Evolutionary conservation across 1,140 invertebrate genomes (phyloP).

Genomic region (Latrodectus geometricus): DNA sequence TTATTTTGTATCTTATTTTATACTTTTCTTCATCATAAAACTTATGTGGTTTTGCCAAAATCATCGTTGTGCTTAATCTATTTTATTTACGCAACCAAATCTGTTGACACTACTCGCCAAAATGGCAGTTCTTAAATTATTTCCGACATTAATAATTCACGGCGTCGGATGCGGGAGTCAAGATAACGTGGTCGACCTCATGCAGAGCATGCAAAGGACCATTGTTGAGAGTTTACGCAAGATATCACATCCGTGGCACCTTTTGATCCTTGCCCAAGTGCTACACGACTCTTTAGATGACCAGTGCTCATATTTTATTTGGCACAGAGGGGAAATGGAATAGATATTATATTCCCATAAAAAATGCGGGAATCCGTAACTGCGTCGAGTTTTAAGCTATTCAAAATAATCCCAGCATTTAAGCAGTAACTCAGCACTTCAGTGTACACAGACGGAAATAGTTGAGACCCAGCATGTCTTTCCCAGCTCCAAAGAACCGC

Average conservation of each 20-base stretch:
- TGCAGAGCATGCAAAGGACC: not conserved
- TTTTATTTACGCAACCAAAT: not conserved
- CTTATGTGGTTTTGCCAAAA: too few species aligned
- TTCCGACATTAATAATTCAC: not conserved
- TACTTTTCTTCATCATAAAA: too few species aligned
- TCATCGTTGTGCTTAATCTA: not conserved
- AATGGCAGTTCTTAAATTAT: not conserved
- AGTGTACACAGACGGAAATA: slow-evolving; percentile 47
- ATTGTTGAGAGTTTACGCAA: not conserved
- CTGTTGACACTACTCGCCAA: not conserved
- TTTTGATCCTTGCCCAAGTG: not conserved
- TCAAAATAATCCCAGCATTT: slow-evolving; percentile 44
- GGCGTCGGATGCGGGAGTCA: not conserved
- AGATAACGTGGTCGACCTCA: not conserved
- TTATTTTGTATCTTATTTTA: too few species aligned
- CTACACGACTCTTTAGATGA: slow-evolving; percentile 7
- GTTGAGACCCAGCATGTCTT: slow-evolving; percentile 33
- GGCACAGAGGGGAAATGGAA: too few species aligned
- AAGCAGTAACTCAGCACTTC: slow-evolving; percentile 41
- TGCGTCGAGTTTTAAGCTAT: slow-evolving; percentile 20
- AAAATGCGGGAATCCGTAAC: not conserved
- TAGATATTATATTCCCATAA: not conserved
- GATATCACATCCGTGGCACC: not conserved
- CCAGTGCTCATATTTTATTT: not conserved
- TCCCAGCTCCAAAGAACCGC: slow-evolving; percentile 19